Base-by-base conservation (phyloP, 2,113 vertebrate genomes). In the Boleophthalmus pectinirostris region DNA sequence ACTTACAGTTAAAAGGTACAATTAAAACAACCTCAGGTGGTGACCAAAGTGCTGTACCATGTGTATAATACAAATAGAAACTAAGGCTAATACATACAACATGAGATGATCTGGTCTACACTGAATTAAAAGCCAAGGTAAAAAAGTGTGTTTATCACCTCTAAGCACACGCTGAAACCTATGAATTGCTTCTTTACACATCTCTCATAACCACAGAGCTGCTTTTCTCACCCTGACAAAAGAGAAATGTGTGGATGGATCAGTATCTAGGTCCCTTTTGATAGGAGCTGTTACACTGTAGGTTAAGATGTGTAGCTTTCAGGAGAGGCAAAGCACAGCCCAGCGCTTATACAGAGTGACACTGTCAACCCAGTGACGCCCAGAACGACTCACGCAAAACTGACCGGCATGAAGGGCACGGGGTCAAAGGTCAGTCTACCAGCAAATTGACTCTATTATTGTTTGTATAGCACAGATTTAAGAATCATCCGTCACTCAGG, bases 281-380 rank as follows among this genome's bases (percentile, higher is more conserved):
- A 11, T 10, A 9, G 20, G 9, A 3, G n/a, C 66, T 16, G 56
- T 58, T 15, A 63, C 51, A 20, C 65, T 47, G 67, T 64, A 15
- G 75, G 47, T 68, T 75, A 78, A 67, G 76, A 77, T 79, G 69
- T 81, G 80, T 73, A 78, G 82, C 78, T 79, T 75, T 84, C 77
- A 84, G 63, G 76, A 66, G 78, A 45, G 70, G 84, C 18, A 54
- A 68, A 87, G 16, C 56, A 80, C 77, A 49, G 70, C 35, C 38
- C 73, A 83, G 83, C 83, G 87, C 88, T 89, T 85, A 90, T 75
- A 80, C 83, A 84, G 84, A 87, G 76, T 89, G 87, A 90, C 88
- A 91, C 69, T 79, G 61, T 63, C 78, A 85, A 89, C 78, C 77
- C 86, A 77, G 88, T 67, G 53, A 65, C 79, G 87, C 80, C 69